phyloP scores from a whole-genome alignment of 2,888 invertebrate species.

The Slavum lentiscoides region DNA sequence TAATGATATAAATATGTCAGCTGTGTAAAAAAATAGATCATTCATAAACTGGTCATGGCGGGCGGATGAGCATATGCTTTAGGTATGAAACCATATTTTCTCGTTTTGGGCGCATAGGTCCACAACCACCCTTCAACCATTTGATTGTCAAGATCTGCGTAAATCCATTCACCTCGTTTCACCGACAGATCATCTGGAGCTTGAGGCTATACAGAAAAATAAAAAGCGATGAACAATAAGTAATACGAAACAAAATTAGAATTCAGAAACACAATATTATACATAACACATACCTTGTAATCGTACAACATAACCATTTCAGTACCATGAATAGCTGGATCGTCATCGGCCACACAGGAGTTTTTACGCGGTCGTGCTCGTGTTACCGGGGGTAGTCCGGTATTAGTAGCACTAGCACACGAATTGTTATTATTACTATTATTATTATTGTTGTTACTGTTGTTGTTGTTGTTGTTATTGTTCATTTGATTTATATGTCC shows the following conservation, averaged over 20 bases:
- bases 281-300: slow-evolving; percentile 71
- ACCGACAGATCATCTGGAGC: slow-evolving; percentile 91
- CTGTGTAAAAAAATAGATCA: neutral
- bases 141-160: slow-evolving; percentile 89
- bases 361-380: slow-evolving; percentile 55
- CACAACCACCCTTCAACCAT: slow-evolving; percentile 93
- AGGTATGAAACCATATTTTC: slow-evolving; percentile 93
- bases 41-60: slow-evolving; percentile 82
- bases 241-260: neutral
- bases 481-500: slow-evolving; percentile 62
- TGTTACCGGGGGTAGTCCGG: slow-evolving; percentile 41
- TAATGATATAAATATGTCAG: neutral
- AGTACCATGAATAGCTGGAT: slow-evolving; percentile 81
- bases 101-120: slow-evolving; percentile 90
- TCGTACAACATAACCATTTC: slow-evolving; percentile 93
- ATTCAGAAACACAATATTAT: neutral
- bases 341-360: slow-evolving; percentile 62
- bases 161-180: slow-evolving; percentile 91
- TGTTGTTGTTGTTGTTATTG: slow-evolving; percentile 55
- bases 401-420: slow-evolving; percentile 56
- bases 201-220: slow-evolving; percentile 68
- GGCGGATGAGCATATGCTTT: slow-evolving; percentile 91
- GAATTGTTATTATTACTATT: slow-evolving; percentile 52
- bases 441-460: slow-evolving; percentile 54
- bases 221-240: too few species aligned